Base-by-base conservation (phyloP, 92 coral and sea anemone species). In the Virgularia gustaviana region DNA sequence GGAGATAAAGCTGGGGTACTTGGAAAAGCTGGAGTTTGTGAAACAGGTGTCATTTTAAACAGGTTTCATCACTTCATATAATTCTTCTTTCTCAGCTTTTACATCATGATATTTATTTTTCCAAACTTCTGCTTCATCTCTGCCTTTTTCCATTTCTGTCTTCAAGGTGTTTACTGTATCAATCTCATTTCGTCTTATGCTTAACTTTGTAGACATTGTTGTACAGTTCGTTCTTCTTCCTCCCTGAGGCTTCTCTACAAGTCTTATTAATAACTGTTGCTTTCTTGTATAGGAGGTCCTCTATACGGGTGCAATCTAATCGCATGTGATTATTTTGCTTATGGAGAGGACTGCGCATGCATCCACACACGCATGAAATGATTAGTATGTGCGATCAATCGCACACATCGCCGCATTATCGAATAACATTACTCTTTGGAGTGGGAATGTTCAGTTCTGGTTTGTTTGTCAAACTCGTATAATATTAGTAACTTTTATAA, bases 301-400 rank as follows among this genome's bases (percentile, higher is more conserved):
- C 84, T 55, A 86, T 70, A 35, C 83, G 87, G 25, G 6, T 19
- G 57, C 90, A 83, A 10, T 66, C 86, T 44, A n/a, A n/a, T n/a
- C n/a, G n/a, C n/a, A n/a, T n/a, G n/a, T n/a, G n/a, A n/a, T n/a
- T n/a, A n/a, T n/a, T n/a, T n/a, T n/a, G n/a, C n/a, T n/a, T n/a
- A n/a, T n/a, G n/a, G n/a, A n/a, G n/a, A n/a, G n/a, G n/a, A n/a
- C n/a, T n/a, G n/a, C n/a, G n/a, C n/a, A n/a, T n/a, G n/a, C n/a
- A n/a, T n/a, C n/a, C n/a, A n/a, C n/a, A n/a, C n/a, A n/a, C n/a
- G n/a, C n/a, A n/a, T n/a, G n/a, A n/a, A n/a, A n/a, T n/a, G n/a
- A n/a, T n/a, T n/a, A n/a, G n/a, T n/a, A n/a, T n/a, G n/a, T n/a
- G n/a, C n/a, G n/a, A n/a, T n/a, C n/a, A n/a, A n/a, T n/a, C n/a